A percentile compares a stretch with the other conserved stretches of the same genome.
These are phyloP conservation scores for Mus musculus DNA, from an alignment of 2,113 vertebrate species.

Conservation along the genomic window DNA sequence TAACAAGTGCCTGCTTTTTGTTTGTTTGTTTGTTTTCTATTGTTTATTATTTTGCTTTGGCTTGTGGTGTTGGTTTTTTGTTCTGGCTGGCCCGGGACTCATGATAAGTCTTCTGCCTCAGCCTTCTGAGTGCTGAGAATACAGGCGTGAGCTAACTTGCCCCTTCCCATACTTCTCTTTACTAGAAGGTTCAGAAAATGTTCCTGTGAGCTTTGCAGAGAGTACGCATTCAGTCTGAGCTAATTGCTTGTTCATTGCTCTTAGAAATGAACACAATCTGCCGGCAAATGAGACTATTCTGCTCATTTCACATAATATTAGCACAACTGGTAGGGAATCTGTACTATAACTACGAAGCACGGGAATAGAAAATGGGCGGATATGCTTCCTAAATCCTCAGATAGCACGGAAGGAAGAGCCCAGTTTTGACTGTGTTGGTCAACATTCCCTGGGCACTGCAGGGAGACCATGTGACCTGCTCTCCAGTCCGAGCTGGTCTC, in stretches of 20 bases:
- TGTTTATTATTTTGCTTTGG: too few relatives aligned
- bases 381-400: not conserved
- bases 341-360: not conserved
- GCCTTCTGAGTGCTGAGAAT: not conserved
- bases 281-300: not conserved
- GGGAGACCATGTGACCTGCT: rapidly evolving
- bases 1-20: not conserved
- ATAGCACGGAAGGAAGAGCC: not conserved
- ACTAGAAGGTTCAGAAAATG: not conserved
- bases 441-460: rapidly evolving
- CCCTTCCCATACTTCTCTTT: not conserved
- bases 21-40: not conserved
- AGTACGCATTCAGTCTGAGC: not conserved
- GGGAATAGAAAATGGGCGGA: not conserved
- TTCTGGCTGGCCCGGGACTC: not conserved
- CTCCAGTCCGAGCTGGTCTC: rapidly evolving
- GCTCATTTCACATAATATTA: not conserved
- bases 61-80: not conserved
- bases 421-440: not conserved
- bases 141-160: not conserved
- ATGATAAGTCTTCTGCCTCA: not conserved
- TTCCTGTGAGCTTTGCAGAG: not conserved
- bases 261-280: conserved; percentile 7
- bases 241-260: not conserved
- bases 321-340: not conserved